A percentile compares a stretch with the other conserved stretches of the same genome.
phyloP scores from a whole-genome alignment of 2,888 invertebrate genomes.

The Protonemura montana region DNA sequence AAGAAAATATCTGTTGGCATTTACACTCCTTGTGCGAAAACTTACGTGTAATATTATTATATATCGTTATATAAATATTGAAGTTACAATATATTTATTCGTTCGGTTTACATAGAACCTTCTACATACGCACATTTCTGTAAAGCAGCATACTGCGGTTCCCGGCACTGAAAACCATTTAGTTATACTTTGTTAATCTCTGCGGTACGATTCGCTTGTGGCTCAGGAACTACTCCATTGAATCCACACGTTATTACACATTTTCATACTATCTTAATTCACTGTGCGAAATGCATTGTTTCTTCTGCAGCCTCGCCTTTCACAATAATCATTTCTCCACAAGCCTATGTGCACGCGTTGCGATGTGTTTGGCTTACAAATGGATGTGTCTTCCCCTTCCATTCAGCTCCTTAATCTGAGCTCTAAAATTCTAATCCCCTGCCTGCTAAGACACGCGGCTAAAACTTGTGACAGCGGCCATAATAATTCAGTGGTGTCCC shows the following conservation, averaged over 20 bases:
- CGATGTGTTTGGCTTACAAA: background rate
- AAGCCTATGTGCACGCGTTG: background rate
- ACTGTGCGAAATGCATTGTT: background rate
- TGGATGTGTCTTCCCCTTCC: background rate
- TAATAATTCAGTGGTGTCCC: background rate
- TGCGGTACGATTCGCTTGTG: background rate
- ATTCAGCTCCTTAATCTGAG: background rate
- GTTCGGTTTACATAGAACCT: background rate
- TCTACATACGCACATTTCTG: background rate
- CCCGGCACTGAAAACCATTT: background rate
- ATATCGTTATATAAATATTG: background rate
- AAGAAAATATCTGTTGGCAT: background rate
- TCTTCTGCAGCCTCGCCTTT: background rate
- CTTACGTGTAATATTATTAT: background rate
- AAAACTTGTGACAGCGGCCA: background rate
- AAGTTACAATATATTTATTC: background rate
- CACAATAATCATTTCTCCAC: background rate
- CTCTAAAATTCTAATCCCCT: background rate
- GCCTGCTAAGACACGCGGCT: slow-evolving; percentile 1
- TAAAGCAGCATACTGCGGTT: background rate
- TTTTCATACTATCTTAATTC: background rate
- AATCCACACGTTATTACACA: background rate
- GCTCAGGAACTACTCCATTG: background rate
- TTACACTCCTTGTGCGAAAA: background rate
- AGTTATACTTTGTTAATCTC: background rate